These are phyloP conservation scores for Oenanthe oenanthe DNA, from an alignment of 2,113 vertebrate genomes.

Conservation along the genomic window DNA sequence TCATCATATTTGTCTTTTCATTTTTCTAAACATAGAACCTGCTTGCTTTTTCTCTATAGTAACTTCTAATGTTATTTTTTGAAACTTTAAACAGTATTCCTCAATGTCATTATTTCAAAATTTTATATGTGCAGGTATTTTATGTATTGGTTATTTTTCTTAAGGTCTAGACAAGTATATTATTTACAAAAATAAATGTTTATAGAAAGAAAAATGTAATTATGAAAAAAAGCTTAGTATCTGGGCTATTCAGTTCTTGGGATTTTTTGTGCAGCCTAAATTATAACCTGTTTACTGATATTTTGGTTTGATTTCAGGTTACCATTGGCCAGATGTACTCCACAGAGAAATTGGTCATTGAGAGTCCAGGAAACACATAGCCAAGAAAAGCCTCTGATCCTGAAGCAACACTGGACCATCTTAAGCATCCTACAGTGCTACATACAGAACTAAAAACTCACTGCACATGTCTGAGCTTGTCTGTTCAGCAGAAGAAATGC, in stretches of 20 bases:
- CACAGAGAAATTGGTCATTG: slow-evolving; percentile 80
- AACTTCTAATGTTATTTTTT: not conserved
- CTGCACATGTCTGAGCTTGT: slow-evolving; percentile 10
- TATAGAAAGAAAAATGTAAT: not conserved
- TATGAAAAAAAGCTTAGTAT: not conserved
- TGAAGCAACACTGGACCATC: slow-evolving; percentile 35
- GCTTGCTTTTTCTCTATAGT: not conserved
- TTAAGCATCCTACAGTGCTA: slow-evolving; percentile 48
- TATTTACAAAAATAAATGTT: not conserved
- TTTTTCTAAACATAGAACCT: not conserved
- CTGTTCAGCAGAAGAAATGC: slow-evolving; percentile 33
- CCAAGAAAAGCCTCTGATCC: not conserved
- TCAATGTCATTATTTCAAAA: not conserved
- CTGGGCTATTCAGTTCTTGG: not conserved
- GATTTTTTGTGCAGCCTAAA: not conserved
- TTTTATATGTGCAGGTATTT: not conserved
- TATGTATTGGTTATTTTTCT: not conserved
- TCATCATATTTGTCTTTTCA: not conserved
- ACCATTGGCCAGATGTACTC: slow-evolving; percentile 79
- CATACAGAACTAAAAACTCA: not conserved
- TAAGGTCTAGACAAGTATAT: not conserved
- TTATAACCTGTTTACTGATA: not conserved
- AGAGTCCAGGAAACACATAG: slow-evolving; percentile 67
- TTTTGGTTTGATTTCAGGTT: slow-evolving; percentile 75
- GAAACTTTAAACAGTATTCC: not conserved